Conservation (phyloP, 2,113 vertebrate species). For the Lophochroa leadbeateri region DNA sequence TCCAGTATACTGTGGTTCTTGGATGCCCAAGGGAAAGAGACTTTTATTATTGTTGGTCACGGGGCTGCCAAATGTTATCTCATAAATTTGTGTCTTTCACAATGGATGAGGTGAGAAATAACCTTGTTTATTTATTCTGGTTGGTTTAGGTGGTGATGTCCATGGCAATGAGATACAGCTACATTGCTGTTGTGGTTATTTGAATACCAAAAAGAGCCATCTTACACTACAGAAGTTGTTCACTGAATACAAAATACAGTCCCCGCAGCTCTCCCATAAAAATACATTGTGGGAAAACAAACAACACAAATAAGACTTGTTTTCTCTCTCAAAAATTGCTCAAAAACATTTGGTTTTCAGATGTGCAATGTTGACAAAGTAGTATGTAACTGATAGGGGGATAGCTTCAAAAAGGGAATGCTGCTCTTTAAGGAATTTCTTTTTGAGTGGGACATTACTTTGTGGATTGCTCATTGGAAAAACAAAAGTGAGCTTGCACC, state of each 20-base stretch:
- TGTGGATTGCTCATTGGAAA: not conserved
- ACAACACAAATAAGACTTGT: not conserved
- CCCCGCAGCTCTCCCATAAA: not conserved
- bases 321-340: not conserved
- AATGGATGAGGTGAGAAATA: conserved; percentile 48
- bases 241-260: not conserved
- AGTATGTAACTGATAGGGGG: not conserved
- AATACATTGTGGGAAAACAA: conserved; percentile 11
- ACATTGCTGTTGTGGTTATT: not conserved
- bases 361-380: not conserved
- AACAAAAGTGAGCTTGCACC: not conserved
- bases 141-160: conserved; percentile 47
- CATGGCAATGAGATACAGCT: not conserved
- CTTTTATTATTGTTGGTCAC: conserved; percentile 42
- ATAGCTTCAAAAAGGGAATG: not conserved
- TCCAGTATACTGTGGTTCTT: conserved; percentile 35
- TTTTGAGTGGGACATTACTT: not conserved
- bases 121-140: not conserved
- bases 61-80: conserved; percentile 29
- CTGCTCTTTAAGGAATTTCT: not conserved
- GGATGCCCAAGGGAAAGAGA: conserved; percentile 31
- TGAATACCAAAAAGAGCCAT: conserved; percentile 9
- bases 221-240: conserved; percentile 12
- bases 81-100: conserved; percentile 13
- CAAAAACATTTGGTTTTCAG: not conserved